These are phyloP conservation scores for Apodemia duryi DNA, from an alignment of 2,888 invertebrate genomes.

Conservation along the genomic window DNA sequence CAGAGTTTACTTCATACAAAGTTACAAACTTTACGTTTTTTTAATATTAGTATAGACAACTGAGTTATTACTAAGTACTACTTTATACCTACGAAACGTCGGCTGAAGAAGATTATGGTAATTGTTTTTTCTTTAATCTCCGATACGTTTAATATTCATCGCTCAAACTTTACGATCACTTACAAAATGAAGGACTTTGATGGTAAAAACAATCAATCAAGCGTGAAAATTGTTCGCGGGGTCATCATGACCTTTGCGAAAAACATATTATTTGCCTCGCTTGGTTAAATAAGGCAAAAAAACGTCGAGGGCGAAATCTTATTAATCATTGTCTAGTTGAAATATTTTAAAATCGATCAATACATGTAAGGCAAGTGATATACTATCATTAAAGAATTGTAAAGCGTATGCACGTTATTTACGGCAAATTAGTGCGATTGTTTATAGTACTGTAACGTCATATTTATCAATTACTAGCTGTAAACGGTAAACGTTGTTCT, in stretches of 20 bases:
- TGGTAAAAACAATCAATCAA: constrained; percentile 57
- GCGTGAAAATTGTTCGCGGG: constrained; percentile 61
- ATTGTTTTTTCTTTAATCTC: constrained; percentile 2
- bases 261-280: constrained; percentile 54
- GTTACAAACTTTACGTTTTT: too few relatives aligned
- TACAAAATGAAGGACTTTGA: constrained; percentile 16
- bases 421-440: too few relatives aligned
- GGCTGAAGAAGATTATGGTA: constrained; percentile 4
- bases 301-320: constrained; percentile 45
- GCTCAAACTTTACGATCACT: constrained; percentile 15
- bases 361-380: constrained; percentile 3
- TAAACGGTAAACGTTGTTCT: too few relatives aligned
- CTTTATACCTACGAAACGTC: not conserved
- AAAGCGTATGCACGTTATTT: too few relatives aligned
- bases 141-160: constrained; percentile 13
- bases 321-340: constrained; percentile 56
- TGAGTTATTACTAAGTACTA: too few relatives aligned
- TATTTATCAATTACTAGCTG: too few relatives aligned
- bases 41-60: too few relatives aligned
- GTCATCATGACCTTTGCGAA: constrained; percentile 53
- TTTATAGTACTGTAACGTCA: too few relatives aligned
- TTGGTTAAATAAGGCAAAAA: constrained; percentile 65
- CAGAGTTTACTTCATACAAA: too few relatives aligned
- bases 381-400: too few relatives aligned
- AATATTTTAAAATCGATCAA: constrained; percentile 32